Percentiles rank a stretch among this genome's conserved stretches.
phyloP scores from a whole-genome alignment of 2,888 invertebrate genomes.

The Drosophila fungiperda region DNA sequence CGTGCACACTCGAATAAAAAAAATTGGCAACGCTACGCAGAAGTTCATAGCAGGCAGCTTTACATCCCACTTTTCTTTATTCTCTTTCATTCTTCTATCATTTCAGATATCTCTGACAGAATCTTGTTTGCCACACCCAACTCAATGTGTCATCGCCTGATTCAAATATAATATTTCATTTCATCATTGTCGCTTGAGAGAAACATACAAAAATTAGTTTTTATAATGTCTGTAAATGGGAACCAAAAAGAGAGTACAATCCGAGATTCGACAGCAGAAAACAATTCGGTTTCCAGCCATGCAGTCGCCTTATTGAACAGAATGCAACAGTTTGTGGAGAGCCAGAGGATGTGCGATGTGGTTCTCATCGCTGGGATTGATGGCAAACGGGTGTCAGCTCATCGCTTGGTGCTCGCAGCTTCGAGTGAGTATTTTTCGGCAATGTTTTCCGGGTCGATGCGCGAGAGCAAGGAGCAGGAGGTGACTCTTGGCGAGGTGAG shows the following conservation, averaged over 20 bases:
- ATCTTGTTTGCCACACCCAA: too few relatives aligned
- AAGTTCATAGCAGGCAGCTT: background rate
- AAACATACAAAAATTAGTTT: too few relatives aligned
- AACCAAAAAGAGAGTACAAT: too few relatives aligned
- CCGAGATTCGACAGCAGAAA: too few relatives aligned
- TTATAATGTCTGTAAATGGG: too few relatives aligned
- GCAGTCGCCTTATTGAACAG: background rate
- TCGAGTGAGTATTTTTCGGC: conserved; percentile 97
- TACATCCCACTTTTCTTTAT: too few relatives aligned
- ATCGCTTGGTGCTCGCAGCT: conserved; percentile 94
- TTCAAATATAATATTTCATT: too few relatives aligned
- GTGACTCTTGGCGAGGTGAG: conserved; percentile 94
- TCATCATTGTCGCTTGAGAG: too few relatives aligned
- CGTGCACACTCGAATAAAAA: background rate
- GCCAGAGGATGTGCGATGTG: background rate
- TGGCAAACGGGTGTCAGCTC: conserved; percentile 88
- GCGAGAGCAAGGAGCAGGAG: conserved; percentile 93
- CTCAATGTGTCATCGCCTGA: too few relatives aligned
- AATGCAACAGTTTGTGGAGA: background rate
- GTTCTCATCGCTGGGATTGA: background rate
- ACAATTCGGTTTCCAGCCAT: background rate
- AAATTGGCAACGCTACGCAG: too few relatives aligned
- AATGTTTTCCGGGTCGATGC: conserved; percentile 95
- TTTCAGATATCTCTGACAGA: too few relatives aligned
- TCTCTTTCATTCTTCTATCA: too few relatives aligned